Evolutionary conservation across 2,113 vertebrate species (phyloP), one percentile per base, ranked within the genome.

Genomic region (Dicerorhinus sumatrensis): DNA sequence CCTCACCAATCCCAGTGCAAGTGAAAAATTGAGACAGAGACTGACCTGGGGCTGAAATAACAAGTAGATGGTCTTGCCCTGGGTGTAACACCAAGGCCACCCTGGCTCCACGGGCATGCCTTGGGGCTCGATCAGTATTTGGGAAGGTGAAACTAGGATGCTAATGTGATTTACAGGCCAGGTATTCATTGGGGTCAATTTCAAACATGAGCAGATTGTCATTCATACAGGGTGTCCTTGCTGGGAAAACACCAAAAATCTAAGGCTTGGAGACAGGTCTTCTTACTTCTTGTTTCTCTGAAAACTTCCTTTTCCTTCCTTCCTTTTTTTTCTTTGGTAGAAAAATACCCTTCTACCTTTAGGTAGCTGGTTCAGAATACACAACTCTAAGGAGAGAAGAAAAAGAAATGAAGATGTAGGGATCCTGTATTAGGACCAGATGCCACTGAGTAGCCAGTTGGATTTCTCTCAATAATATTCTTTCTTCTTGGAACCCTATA

Each of bases 101-200:
- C 12, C 54, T 42, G 39, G 2, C 11, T 58, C 56, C 73, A 1
- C 0, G 0, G 29, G 36, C 42, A 73, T 42, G 18, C 13, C 17
- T 36, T 54, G 11, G 18, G 39, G 33, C 42, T 72, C 33, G 80
- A 0, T 39, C n/a, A 88, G 63, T 48, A 83, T 39, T 48, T 80
- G 48, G 29, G 46, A 46, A 67, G 27, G 23, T 23, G 29, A 95
- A 18, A 60, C 21, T 8, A 51, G 46, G 10, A 70, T 62, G 17
- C 5, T 36, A 31, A 87, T 33, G 21, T 25, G 6, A 60, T 85
- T 60, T 48, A 46, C 1, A 42, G 33, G 7, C 23, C 63, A 67
- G 3, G 0, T 48, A 42, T 46, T 65, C 36, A 54, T 13, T 25
- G 23, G 33, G 33, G 27, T 33, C 42, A n/a, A 36, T 96, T 56